Base-by-base conservation (phyloP, 1,140 invertebrate species). In the Platorchestia sp. region DNA sequence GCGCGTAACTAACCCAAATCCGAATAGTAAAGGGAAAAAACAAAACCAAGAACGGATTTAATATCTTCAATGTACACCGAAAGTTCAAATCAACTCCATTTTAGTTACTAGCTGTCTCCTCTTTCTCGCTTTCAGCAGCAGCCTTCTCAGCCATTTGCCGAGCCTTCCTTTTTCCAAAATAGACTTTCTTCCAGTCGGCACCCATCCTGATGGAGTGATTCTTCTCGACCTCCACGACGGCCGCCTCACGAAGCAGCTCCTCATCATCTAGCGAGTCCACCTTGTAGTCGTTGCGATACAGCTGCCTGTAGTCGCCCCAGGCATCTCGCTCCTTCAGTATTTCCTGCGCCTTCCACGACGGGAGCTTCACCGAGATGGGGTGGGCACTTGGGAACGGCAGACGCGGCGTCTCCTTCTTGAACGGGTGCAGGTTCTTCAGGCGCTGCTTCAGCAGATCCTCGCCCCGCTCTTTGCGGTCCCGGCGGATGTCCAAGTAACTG, bases 401-500 rank as follows among this genome's bases (percentile, higher is more conserved):
- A 0, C 98, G 97, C 40, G 98, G 97, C 42, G 97, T 97, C 90
- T 98, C 97, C 14, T 97, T 97, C 96, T 98, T 97, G 96, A 99
- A 99, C 0, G 99, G 99, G 97, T 99, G 98, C 45, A 98, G 97
- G 93, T 98, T 98, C 97, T 98, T 98, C 95, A 99, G 97, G 97
- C 99, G 98, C 86, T 98, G 98, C 93, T 98, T 96, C 42, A 99
- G 97, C 97, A 98, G 98, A 97, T 99, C 98, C 97, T 99, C 99
- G 91, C 98, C 98, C 0, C 99, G 97, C 96, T 99, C 98, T 97
- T 99, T 99, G 0, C 98, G 98, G 97, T 99, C 99, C 96, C 98
- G 98, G 97, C 99, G 99, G 96, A 98, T 98, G 97, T 99, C 99
- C 97, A 99, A 97, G 97, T 99, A 99, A 95, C 98, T 98, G 95